Conservation (phyloP, 2,113 vertebrate genomes). For the Thunnus thynnus region DNA sequence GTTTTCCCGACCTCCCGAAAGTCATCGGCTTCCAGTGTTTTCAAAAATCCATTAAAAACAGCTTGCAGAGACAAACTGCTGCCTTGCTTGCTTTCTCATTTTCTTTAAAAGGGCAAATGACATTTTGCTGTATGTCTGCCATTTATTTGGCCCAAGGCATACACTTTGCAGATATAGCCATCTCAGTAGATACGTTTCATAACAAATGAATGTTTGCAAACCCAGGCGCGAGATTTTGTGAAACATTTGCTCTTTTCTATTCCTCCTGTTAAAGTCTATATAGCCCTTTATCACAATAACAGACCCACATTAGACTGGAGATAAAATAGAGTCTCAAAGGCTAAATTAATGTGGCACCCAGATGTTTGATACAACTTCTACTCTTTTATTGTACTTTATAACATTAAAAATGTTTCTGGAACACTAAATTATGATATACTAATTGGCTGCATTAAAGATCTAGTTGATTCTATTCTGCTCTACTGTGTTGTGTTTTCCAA, state of each 20-base stretch:
- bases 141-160: slow-evolving; percentile 60
- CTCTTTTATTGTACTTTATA: neutral
- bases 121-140: slow-evolving; percentile 57
- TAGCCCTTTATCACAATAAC: slow-evolving; percentile 16
- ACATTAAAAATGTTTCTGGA: neutral
- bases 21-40: slow-evolving; percentile 58
- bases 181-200: slow-evolving; percentile 39
- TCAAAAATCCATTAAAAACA: slow-evolving; percentile 70
- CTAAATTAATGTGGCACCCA: neutral
- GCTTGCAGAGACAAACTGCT: slow-evolving; percentile 67
- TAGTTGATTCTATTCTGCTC: neutral
- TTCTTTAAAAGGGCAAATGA: slow-evolving; percentile 72
- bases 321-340: neutral
- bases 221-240: slow-evolving; percentile 1
- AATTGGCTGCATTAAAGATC: neutral
- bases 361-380: neutral
- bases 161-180: slow-evolving; percentile 52
- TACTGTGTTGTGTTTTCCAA: slow-evolving; percentile 2
- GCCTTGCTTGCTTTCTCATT: slow-evolving; percentile 63
- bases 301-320: slow-evolving; percentile 1
- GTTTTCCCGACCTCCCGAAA: slow-evolving; percentile 55
- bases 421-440: neutral
- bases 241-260: slow-evolving; percentile 25
- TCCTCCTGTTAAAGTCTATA: slow-evolving; percentile 7
- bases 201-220: slow-evolving; percentile 50